Conservation (phyloP, 2,888 invertebrate genomes). For the Trissolcus japonicus region DNA sequence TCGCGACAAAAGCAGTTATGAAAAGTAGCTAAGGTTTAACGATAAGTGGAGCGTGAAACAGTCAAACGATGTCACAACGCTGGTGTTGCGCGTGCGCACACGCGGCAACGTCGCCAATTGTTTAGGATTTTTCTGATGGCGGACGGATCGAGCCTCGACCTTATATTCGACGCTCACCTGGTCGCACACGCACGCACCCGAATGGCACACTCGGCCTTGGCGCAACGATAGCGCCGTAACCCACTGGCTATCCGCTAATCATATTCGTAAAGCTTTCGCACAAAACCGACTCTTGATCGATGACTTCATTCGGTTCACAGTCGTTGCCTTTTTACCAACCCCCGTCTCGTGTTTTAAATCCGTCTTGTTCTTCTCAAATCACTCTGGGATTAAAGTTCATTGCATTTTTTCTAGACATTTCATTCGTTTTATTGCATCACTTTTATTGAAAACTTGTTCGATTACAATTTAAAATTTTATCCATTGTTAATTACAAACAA, state of each 20-base stretch:
- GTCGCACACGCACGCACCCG: conserved; percentile 40
- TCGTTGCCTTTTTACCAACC: conserved; percentile 5
- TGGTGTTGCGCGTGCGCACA: conserved; percentile 53
- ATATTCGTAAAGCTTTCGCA: conserved; percentile 25
- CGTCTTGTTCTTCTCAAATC: no score
- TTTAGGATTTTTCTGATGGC: conserved; percentile 69
- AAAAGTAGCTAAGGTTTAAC: conserved; percentile 60
- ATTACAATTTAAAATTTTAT: no score
- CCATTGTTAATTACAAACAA: no score
- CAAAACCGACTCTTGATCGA: conserved; percentile 17
- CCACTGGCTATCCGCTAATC: conserved; percentile 27
- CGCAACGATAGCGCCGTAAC: conserved; percentile 52
- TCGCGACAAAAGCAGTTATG: conserved; percentile 43
- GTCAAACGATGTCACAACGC: conserved; percentile 66
- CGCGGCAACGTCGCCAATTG: conserved; percentile 70
- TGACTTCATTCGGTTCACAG: conserved; percentile 31
- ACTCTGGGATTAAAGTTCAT: background rate
- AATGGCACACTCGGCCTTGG: conserved; percentile 54
- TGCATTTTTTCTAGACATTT: background rate
- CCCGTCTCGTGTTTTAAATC: no score
- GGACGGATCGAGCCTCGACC: conserved; percentile 55
- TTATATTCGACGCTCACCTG: conserved; percentile 56
- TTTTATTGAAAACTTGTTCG: no score
- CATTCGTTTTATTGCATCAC: no score
- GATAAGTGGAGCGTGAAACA: conserved; percentile 71